Evolutionary conservation across 2,888 invertebrate species (phyloP), one percentile per base, ranked within the genome.

Genomic region (Nephrotoma appendiculata): DNA sequence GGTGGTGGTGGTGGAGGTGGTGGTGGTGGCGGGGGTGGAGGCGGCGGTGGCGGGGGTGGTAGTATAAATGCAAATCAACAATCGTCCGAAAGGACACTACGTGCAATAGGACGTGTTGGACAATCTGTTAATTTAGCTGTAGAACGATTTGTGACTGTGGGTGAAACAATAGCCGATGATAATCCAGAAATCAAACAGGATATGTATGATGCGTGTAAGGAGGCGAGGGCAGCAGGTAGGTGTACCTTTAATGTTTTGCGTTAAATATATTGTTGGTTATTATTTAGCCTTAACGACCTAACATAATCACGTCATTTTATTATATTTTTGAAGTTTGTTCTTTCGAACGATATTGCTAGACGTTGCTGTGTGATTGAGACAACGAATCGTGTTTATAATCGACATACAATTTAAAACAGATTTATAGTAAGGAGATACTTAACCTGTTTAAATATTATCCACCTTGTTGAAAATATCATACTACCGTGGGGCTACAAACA

Each of bases 121-220:
- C 98, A 98, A 90, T 97, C 98, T 85, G 98, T 99, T 88, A 98
- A 98, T 92, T 94, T 98, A 90, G 99, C 99, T 86, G 98, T 99
- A 87, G 99, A 99, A 91, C 94, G 99, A 89, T 99, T 99, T 93
- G 98, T 99, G 89, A 97, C 98, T 83, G 99, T 99, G 88, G 99
- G 99, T 83, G 99, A 99, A 92, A 97, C 98, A 89, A 99, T 99
- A 91, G 99, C 98, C 86, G 98, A 98, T 92, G 98, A 99, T 93
- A 98, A 99, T 93, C 96, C 96, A 44, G 99, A 99, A 92, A 98
- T 99, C 89, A 96, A 98, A 89, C 96, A 96, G 90, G 98, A 98
- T 91, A 99, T 99, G 99, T 98, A 97, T 92, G 97, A 98, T 89
- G 99, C 99, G 42, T 99, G 99, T 92, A 97, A 97, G 91, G 99